A percentile compares a stretch with the other conserved stretches of the same genome.
phyloP scores from a whole-genome alignment of 2,797 vertebrate genomes.

The Sternotherus odoratus region DNA sequence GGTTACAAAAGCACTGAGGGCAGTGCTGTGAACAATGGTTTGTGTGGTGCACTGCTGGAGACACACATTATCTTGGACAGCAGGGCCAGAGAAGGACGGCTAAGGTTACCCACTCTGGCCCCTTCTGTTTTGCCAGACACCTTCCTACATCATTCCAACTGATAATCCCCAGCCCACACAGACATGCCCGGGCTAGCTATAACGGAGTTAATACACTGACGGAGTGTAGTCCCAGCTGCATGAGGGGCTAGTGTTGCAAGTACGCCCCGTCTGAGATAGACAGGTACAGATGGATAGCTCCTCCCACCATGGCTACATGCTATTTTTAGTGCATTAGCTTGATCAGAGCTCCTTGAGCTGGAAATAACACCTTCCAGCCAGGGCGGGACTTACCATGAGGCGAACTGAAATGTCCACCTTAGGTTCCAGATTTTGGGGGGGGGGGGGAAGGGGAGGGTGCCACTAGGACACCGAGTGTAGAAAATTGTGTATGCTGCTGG shows the following conservation, averaged over 20 bases:
- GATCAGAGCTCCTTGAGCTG: not conserved
- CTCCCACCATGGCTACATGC: not conserved
- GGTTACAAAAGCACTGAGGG: not conserved
- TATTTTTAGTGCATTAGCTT: not conserved
- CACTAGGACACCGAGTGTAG: too few relatives aligned
- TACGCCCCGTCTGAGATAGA: not conserved
- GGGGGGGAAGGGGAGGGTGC: too few relatives aligned
- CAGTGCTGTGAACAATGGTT: not conserved
- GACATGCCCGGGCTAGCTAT: not conserved
- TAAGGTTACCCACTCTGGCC: not conserved
- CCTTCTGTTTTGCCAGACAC: not conserved
- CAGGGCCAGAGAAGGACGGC: not conserved
- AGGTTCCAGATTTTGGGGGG: too few relatives aligned
- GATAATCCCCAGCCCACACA: not conserved
- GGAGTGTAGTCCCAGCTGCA: not conserved
- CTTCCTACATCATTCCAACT: not conserved
- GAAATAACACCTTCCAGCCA: not conserved
- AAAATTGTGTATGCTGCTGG: too few relatives aligned
- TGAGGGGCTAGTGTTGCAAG: not conserved
- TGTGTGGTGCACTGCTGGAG: not conserved
- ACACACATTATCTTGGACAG: not conserved
- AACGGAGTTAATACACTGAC: not conserved
- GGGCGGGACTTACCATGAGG: too few relatives aligned
- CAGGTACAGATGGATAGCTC: not conserved
- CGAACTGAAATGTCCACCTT: too few relatives aligned